Percentiles rank a stretch among this genome's conserved stretches.
phyloP scores from a whole-genome alignment of 2,888 invertebrate species.

The Seira ritae region DNA sequence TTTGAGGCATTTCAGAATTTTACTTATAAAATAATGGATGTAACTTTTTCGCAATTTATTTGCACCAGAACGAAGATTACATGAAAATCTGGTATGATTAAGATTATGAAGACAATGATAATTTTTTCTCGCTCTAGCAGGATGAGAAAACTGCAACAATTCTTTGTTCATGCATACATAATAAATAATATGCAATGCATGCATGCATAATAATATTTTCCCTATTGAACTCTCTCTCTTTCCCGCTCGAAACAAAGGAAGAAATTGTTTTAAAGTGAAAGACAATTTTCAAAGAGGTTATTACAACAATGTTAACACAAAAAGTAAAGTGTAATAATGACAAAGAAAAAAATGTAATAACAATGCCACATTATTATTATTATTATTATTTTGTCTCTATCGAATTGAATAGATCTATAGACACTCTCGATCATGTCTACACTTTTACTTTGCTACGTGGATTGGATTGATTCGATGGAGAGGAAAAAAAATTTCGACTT shows the following conservation, averaged over 20 bases:
- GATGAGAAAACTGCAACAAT: conserved; percentile 2
- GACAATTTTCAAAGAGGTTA: conserved; percentile 17
- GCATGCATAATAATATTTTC: conserved; percentile 10
- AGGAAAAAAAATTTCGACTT: conserved; percentile 4
- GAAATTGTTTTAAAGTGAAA: conserved; percentile 21
- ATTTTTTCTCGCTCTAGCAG: neutral
- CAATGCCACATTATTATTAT: conserved; percentile 24
- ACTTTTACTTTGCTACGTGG: conserved; percentile 6
- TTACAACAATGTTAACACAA: conserved; percentile 15
- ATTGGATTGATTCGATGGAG: neutral
- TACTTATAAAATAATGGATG: too few relatives aligned
- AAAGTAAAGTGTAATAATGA: conserved; percentile 12
- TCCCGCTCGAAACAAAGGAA: conserved; percentile 9
- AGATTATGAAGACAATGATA: neutral
- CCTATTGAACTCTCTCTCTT: neutral
- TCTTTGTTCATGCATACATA: neutral
- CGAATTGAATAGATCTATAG: neutral
- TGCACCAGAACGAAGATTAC: neutral
- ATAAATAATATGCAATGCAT: neutral
- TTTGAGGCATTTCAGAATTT: too few relatives aligned
- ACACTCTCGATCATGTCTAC: neutral
- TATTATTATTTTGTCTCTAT: conserved; percentile 16
- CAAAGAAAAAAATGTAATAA: conserved; percentile 17
- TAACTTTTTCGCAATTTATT: neutral
- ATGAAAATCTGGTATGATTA: neutral